phyloP scores from a whole-genome alignment of 2,797 vertebrate genomes.

The Myotis myotis region DNA sequence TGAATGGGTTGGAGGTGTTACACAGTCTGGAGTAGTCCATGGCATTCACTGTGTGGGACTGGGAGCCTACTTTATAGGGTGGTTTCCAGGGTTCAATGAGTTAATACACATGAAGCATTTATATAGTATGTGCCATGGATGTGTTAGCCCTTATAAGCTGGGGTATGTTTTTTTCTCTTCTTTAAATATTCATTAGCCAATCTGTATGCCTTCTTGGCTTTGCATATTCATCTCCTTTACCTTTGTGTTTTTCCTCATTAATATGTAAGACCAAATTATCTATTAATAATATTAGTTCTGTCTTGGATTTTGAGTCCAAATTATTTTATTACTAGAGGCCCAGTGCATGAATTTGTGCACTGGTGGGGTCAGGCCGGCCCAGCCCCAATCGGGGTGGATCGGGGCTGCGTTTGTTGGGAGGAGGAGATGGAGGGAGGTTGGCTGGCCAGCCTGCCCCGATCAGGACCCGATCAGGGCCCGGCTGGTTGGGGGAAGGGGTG shows the following conservation, averaged over 20 bases:
- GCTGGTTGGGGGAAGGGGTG: too few relatives aligned
- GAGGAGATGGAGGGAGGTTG: too few relatives aligned
- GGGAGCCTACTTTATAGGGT: neutral
- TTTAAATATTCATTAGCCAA: slow-evolving; percentile 21
- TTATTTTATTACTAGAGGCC: neutral
- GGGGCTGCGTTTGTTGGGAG: too few relatives aligned
- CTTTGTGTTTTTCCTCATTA: neutral
- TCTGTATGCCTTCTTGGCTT: neutral
- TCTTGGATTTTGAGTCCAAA: slow-evolving; percentile 8
- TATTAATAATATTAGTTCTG: neutral
- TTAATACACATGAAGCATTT: neutral
- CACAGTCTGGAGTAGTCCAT: neutral
- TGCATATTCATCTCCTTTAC: neutral
- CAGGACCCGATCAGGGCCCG: too few relatives aligned
- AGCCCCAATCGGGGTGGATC: too few relatives aligned
- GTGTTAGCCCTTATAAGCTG: neutral
- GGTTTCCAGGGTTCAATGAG: neutral
- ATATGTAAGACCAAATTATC: neutral
- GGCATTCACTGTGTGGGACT: neutral
- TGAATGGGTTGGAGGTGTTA: neutral
- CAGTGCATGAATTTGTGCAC: too few relatives aligned
- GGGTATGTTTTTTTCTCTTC: neutral
- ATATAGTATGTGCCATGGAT: neutral
- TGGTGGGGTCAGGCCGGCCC: too few relatives aligned
- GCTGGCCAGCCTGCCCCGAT: too few relatives aligned